Base-by-base conservation (phyloP, 2,888 invertebrate genomes). In the Ganaspis brasiliensis region DNA sequence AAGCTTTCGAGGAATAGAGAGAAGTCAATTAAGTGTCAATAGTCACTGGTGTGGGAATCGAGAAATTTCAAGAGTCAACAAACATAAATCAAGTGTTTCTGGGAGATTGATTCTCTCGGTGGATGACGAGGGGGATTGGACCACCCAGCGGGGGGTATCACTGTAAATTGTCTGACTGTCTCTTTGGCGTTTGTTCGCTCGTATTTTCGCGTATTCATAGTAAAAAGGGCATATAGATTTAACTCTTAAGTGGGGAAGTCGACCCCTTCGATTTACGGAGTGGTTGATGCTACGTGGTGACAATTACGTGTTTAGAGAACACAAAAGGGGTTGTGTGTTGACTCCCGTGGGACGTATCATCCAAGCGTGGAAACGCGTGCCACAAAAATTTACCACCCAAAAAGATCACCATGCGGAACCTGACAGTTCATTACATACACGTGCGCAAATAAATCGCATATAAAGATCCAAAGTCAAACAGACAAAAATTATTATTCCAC, bases 271-370 rank as follows among this genome's bases (percentile, higher is more conserved):
- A 63, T 37, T 63, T 37, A 49, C 49, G 37, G 16, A 37, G 19
- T 37, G 63, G 10, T 40, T 63, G 40, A 63, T 63, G 63, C 37
- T 14, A 40, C 82, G 86, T 85, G 88, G 88, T 86, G 89, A 89
- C 89, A 89, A 89, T 89, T 89, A 88, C 87, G 85, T 86, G 89
- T 89, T 89, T 88, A 89, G 86, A 85, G 84, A 83, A 82, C 82
- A 87, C 87, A 87, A 83, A 87, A 86, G 87, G 81, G 83, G 80
- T 83, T 79, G 72, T 67, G 67, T 84, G 81, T 83, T 81, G 82
- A 81, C 79, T 86, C 86, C 87, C 89, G 88, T 88, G 89, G 88
- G 89, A 89, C 84, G 82, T 82, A 73, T 81, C 83, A 82, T 79
- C 78, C 84, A 83, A 82, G 79, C 83, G 84, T 85, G 84, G 77